A percentile compares a stretch with the other conserved stretches of the same genome.
Conservation (phyloP, 1,140 invertebrate species). For the Procambarus virginalis region DNA sequence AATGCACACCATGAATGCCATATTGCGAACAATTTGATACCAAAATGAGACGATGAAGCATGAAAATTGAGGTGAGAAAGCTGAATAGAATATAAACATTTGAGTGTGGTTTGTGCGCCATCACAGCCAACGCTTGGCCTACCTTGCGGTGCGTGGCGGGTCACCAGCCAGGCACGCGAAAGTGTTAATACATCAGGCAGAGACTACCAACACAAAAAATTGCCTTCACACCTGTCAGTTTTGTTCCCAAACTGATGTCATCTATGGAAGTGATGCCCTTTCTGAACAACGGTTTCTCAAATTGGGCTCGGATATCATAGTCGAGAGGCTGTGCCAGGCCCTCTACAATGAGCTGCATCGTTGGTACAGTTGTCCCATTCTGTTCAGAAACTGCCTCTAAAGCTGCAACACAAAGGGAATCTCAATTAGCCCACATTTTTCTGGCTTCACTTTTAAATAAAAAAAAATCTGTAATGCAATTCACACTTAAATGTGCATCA, state of each 20-base stretch:
- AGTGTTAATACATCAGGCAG: background rate
- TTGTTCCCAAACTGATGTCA: constrained; percentile 77
- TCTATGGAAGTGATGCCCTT: constrained; percentile 79
- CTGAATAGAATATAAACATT: no score
- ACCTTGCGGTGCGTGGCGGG: background rate
- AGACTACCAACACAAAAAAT: background rate
- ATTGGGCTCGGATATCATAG: constrained; percentile 81
- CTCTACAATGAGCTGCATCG: constrained; percentile 80
- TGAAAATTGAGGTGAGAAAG: no score
- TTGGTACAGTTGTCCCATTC: constrained; percentile 76
- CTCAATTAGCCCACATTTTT: no score
- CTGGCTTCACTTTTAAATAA: no score
- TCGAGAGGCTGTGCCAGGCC: constrained; percentile 79
- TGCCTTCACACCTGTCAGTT: constrained; percentile 75
- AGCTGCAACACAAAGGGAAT: constrained; percentile 59
- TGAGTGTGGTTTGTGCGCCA: no score
- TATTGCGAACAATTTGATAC: no score
- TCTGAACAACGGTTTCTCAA: constrained; percentile 81
- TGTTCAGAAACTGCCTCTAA: constrained; percentile 74
- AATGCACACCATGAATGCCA: no score
- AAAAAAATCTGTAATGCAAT: no score
- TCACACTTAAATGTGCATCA: no score
- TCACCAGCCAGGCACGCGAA: background rate
- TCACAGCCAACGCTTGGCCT: no score
- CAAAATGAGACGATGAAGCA: no score